Conservation (phyloP, 1,140 invertebrate genomes). For the Pogonus chalceus region DNA sequence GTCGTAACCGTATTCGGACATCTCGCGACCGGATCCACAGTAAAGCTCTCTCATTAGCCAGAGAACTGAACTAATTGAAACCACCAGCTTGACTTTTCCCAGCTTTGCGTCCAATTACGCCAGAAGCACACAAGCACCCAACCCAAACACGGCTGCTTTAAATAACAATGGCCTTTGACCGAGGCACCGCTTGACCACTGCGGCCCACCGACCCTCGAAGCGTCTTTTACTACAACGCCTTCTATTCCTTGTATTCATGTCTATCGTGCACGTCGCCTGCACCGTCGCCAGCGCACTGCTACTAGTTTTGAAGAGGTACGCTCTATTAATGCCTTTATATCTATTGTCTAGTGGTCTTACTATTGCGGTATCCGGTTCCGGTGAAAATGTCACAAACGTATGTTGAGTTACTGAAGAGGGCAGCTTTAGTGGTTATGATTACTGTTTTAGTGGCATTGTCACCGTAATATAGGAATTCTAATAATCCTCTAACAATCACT, state of each 20-base stretch:
- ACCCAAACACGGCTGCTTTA: not conserved
- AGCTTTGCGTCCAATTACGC: conserved; percentile 4
- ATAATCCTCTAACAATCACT: no score
- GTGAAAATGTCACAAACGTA: no score
- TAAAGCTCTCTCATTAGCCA: conserved; percentile 5
- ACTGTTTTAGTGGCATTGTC: no score
- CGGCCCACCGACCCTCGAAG: not conserved
- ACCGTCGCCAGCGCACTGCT: no score
- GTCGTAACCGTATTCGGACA: not conserved
- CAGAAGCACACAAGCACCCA: not conserved
- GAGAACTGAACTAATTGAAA: conserved; percentile 3
- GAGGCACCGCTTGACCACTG: not conserved
- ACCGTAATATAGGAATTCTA: no score
- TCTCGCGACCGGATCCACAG: conserved; percentile 1
- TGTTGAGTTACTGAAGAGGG: no score
- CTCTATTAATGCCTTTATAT: no score
- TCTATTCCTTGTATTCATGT: not conserved
- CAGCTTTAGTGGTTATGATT: no score
- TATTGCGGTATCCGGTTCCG: no score
- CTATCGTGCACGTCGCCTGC: not conserved
- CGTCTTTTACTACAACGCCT: not conserved
- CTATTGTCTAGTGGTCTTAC: no score
- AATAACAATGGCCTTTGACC: not conserved
- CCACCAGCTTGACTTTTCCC: conserved; percentile 5
- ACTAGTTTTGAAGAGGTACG: no score